Percentiles rank a stretch among this genome's conserved stretches.
phyloP scores from a whole-genome alignment of 1,140 invertebrate genomes.

The Onthophagus taurus region DNA sequence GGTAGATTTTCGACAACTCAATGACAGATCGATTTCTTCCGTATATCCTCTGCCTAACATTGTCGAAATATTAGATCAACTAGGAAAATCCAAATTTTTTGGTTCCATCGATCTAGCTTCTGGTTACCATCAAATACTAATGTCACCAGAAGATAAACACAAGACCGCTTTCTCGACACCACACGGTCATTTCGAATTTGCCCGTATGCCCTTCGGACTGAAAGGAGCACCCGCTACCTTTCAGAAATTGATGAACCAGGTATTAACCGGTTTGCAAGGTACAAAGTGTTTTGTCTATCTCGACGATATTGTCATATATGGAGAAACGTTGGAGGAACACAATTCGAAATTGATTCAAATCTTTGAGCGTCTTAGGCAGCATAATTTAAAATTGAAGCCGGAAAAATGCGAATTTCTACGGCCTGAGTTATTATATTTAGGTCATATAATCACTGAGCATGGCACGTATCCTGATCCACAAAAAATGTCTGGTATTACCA shows the following conservation, averaged over 20 bases:
- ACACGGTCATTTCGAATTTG: background rate
- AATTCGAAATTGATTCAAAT: conserved; percentile 25
- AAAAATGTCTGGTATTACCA: too few species aligned
- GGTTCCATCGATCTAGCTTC: background rate
- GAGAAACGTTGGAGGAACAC: conserved; percentile 27
- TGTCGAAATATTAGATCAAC: background rate
- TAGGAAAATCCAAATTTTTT: background rate
- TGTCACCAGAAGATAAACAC: background rate
- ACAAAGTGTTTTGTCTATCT: background rate
- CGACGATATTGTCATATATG: too few species aligned
- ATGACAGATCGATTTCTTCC: background rate
- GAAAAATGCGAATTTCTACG: conserved; percentile 37
- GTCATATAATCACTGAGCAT: conserved; percentile 34
- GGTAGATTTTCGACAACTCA: background rate
- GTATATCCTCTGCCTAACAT: background rate
- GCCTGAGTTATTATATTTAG: conserved; percentile 37
- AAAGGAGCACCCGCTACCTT: background rate
- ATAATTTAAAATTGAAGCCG: conserved; percentile 34
- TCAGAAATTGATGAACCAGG: background rate
- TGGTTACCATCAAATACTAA: background rate
- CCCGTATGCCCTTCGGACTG: conserved; percentile 1
- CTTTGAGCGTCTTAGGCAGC: conserved; percentile 25
- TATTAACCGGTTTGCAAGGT: background rate
- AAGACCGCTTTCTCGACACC: conserved; percentile 1
- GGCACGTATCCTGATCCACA: conserved; percentile 38